A percentile compares a stretch with the other conserved stretches of the same genome.
Evolutionary conservation across 2,888 invertebrate species (phyloP).

Genomic region (Limnephilus auricula): DNA sequence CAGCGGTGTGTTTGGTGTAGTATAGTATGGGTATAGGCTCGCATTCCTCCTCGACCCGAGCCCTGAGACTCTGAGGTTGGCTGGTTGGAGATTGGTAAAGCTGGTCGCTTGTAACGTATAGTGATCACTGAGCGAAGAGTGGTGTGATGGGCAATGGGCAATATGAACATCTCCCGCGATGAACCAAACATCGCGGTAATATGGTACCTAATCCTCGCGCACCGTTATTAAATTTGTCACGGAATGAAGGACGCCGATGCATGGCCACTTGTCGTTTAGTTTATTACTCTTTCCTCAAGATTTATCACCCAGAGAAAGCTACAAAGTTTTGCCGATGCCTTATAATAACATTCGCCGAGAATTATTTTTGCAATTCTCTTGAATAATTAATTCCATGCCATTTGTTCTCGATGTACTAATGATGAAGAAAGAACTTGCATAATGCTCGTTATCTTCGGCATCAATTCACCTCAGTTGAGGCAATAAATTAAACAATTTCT

Average conservation of each 20-base stretch:
- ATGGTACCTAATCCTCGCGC: not conserved
- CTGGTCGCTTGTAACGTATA: slow-evolving; percentile 35
- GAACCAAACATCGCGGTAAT: slow-evolving; percentile 8
- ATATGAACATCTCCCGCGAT: slow-evolving; percentile 28
- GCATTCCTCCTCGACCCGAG: slow-evolving; percentile 42
- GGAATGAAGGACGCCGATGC: not conserved
- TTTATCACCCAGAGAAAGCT: not conserved
- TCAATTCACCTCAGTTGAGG: slow-evolving; percentile 15
- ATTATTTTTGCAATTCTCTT: not conserved
- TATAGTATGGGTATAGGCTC: not conserved
- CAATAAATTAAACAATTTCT: slow-evolving; percentile 38
- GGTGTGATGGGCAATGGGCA: slow-evolving; percentile 47
- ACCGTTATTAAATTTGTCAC: slow-evolving; percentile 52
- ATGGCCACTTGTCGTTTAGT: slow-evolving; percentile 32
- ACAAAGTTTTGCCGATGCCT: not conserved
- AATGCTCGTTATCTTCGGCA: slow-evolving; percentile 1
- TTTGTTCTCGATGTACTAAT: slow-evolving; percentile 29
- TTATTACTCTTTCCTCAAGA: not conserved
- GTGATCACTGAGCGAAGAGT: slow-evolving; percentile 20
- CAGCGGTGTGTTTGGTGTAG: not conserved
- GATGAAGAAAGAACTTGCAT: slow-evolving; percentile 5
- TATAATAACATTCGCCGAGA: not conserved
- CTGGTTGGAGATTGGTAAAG: not conserved
- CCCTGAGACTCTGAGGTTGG: not conserved
- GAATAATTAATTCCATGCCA: slow-evolving; percentile 6